Evolutionary conservation across 2,113 vertebrate genomes (phyloP).

Genomic region (Butorides virescens): DNA sequence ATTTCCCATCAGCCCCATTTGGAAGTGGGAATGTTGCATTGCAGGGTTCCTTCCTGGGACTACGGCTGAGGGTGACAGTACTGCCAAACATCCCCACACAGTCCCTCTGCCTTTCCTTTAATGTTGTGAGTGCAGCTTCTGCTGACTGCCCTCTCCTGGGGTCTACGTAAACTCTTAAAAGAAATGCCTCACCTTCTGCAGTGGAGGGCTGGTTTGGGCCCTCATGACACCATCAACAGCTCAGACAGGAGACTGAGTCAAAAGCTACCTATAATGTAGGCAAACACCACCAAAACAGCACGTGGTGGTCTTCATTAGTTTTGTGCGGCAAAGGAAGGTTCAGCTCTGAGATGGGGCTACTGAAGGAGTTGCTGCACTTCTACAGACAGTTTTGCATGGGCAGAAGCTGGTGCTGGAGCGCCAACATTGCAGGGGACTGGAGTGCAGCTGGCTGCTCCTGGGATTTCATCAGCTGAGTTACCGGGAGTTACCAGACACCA

Average conservation of each 20-base stretch:
- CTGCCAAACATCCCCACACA: not conserved
- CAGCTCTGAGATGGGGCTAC: not conserved
- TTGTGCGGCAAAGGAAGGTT: not conserved
- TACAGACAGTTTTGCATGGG: not conserved
- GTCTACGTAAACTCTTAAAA: not conserved
- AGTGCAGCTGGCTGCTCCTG: not conserved
- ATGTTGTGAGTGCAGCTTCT: not conserved
- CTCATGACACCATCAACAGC: not conserved
- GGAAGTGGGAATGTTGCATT: not conserved
- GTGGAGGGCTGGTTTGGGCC: not conserved
- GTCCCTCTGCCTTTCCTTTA: not conserved
- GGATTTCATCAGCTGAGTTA: not conserved
- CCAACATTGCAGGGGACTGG: accelerated
- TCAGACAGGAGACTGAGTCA: not conserved
- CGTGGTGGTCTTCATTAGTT: not conserved
- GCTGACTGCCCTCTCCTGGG: not conserved
- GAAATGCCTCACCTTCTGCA: not conserved
- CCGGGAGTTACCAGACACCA: not conserved
- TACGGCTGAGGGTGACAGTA: not conserved
- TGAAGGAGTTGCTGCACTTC: not conserved
- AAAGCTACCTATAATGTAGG: not conserved
- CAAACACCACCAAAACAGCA: not conserved
- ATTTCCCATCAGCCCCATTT: accelerated
- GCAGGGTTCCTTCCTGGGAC: not conserved
- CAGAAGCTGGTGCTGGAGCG: not conserved